A percentile compares a stretch with the other conserved stretches of the same genome.
phyloP scores from a whole-genome alignment of 2,113 vertebrate species.

The Scomber japonicus region DNA sequence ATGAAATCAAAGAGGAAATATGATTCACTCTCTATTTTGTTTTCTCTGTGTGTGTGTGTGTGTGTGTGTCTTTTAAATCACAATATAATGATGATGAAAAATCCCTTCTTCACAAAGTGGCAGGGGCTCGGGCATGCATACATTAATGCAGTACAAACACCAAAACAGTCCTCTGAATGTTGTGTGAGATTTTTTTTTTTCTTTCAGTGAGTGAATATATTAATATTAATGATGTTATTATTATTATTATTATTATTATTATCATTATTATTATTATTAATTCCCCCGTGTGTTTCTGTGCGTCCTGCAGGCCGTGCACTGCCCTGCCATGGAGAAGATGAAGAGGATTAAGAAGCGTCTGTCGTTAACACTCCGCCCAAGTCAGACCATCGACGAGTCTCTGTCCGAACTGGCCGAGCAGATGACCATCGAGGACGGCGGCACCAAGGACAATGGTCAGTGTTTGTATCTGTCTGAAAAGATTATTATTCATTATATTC shows the following conservation, averaged over 20 bases:
- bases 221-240: no score
- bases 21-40: no score
- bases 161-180: conserved; percentile 5
- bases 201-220: background rate
- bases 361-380: conserved; percentile 95
- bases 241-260: no score
- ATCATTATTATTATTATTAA: no score
- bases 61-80: no score
- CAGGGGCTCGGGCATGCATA: no score
- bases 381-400: conserved; percentile 97
- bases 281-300: conserved; percentile 8
- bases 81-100: no score
- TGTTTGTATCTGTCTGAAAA: conserved; percentile 14
- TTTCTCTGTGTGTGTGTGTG: no score
- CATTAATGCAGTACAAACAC: background rate
- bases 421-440: conserved; percentile 98
- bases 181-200: background rate
- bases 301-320: conserved; percentile 84
- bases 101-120: no score
- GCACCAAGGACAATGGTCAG: conserved; percentile 96
- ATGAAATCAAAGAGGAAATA: no score
- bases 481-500: background rate
- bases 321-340: conserved; percentile 91
- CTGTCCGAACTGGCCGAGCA: conserved; percentile 98
- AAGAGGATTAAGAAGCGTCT: conserved; percentile 98